Evolutionary conservation across 1,140 invertebrate genomes (phyloP).

Genomic region (Tetragonula clypearis): DNA sequence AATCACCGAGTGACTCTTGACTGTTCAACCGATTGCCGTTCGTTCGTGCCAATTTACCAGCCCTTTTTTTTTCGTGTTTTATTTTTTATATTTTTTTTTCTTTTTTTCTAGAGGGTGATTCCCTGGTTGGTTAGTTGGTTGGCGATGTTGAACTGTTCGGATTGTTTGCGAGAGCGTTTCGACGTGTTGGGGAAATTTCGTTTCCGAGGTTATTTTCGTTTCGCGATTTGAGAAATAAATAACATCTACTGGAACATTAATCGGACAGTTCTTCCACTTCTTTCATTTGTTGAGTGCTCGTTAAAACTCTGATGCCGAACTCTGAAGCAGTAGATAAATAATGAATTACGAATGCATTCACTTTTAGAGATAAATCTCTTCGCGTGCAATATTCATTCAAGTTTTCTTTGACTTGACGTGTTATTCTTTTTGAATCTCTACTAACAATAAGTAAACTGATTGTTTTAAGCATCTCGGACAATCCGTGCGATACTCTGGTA

Average conservation of each 20-base stretch:
- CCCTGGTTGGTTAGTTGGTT: not conserved
- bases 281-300: not conserved
- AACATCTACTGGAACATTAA: no score
- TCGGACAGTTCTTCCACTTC: not conserved
- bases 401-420: no score
- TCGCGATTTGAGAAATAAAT: no score
- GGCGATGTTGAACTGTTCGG: not conserved
- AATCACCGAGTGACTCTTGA: slow-evolving; percentile 14
- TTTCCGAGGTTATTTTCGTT: not conserved
- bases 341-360: no score
- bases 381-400: no score
- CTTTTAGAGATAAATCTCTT: no score
- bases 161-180: not conserved
- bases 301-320: no score
- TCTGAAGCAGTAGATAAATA: no score
- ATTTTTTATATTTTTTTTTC: not conserved
- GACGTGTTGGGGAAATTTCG: not conserved
- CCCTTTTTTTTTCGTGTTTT: slow-evolving; percentile 2
- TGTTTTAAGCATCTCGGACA: no score
- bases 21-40: slow-evolving; percentile 36
- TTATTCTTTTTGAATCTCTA: no score
- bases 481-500: no score
- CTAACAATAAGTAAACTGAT: no score
- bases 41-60: slow-evolving; percentile 40
- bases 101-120: not conserved